A percentile compares a stretch with the other conserved stretches of the same genome.
These are phyloP conservation scores for Anguilla rostrata DNA, from an alignment of 2,113 vertebrate species.

Conservation along the genomic window DNA sequence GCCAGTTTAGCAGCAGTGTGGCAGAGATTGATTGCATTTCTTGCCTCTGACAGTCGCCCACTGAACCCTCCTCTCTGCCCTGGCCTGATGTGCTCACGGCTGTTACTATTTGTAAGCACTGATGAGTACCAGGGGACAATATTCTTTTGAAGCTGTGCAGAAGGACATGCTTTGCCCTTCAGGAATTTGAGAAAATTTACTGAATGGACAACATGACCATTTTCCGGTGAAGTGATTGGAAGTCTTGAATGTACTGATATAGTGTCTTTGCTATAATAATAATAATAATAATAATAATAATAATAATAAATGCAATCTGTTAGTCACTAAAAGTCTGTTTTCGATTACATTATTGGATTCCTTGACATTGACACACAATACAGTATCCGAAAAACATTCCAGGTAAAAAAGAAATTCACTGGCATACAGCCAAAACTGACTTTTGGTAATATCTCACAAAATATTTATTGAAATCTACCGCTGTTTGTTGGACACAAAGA, in stretches of 20 bases:
- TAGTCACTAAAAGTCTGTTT: no score
- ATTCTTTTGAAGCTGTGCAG: neutral
- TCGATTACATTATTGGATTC: no score
- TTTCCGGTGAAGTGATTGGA: neutral
- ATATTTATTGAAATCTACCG: no score
- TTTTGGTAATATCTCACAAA: no score
- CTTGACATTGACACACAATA: no score
- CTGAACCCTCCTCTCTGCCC: neutral
- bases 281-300: no score
- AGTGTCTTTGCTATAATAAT: neutral
- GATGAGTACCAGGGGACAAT: slow-evolving; percentile 47
- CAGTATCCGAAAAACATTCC: no score
- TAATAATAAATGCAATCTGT: neutral
- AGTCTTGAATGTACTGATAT: neutral
- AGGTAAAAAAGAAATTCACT: no score
- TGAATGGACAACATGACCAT: neutral
- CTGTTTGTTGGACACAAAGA: no score
- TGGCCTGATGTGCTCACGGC: neutral
- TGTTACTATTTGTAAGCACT: neutral
- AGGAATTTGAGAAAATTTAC: neutral
- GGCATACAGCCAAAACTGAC: no score
- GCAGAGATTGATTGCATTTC: slow-evolving; percentile 56
- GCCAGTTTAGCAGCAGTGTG: slow-evolving; percentile 45
- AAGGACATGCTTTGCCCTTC: slow-evolving; percentile 48
- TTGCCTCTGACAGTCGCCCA: neutral